Percentiles rank a stretch among this genome's conserved stretches.
phyloP scores from a whole-genome alignment of 37 sponge, comb jelly and placozoan genomes.

The Eunapius fragilis region DNA sequence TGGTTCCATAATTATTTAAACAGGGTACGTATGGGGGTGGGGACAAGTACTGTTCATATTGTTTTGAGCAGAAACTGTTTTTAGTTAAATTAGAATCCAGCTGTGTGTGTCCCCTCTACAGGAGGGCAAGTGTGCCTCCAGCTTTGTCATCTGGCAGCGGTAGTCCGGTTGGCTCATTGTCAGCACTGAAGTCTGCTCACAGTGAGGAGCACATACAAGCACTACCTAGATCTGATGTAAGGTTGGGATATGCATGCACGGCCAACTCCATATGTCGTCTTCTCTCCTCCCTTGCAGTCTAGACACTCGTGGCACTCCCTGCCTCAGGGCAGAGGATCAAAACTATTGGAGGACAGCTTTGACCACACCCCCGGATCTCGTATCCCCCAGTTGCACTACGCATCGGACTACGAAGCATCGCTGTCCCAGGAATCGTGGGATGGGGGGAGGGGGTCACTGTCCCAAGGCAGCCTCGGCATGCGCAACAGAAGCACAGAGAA shows the following conservation, averaged over 20 bases:
- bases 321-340: neutral
- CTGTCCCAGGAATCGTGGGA: constrained; percentile 25
- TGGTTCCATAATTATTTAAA: no score
- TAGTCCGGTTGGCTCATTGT: neutral
- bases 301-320: constrained; percentile 36
- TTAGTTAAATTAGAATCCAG: no score
- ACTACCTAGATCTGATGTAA: constrained; percentile 32
- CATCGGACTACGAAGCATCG: constrained; percentile 14
- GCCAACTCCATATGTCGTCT: no score
- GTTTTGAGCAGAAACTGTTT: no score
- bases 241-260: neutral
- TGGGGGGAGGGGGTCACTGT: constrained; percentile 29
- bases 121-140: constrained; percentile 29
- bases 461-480: constrained; percentile 20
- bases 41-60: no score
- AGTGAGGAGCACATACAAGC: constrained; percentile 39
- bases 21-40: no score
- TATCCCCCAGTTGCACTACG: neutral
- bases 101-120: no score
- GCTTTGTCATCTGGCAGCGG: constrained; percentile 37
- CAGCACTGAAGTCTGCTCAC: neutral
- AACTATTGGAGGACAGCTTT: constrained; percentile 7
- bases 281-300: constrained; percentile 21
- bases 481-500: neutral
- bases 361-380: constrained; percentile 45